Conservation (phyloP, 1,140 invertebrate species). For the silkworm (Bombyx mori) region ASM3026992v2 NC_085123.1:10829501-10830000, state of each 20-base stretch:
- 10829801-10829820: slow-evolving; percentile 27
- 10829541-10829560: slow-evolving; percentile 50
- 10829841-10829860: slow-evolving; percentile 43
- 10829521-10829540: slow-evolving; percentile 50
- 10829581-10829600: slow-evolving; percentile 39
- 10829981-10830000: no score
- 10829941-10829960: no score
- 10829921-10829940: not conserved
- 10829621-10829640: slow-evolving; percentile 44
- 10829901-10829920: not conserved
- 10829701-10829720: slow-evolving; percentile 34
- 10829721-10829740: slow-evolving; percentile 42
- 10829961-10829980: no score
- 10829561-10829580: slow-evolving; percentile 43
- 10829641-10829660: slow-evolving; percentile 19
- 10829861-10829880: slow-evolving; percentile 30
- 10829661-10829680: slow-evolving; percentile 52
- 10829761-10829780: slow-evolving; percentile 10
- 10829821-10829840: slow-evolving; percentile 36
- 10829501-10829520: slow-evolving; percentile 61
- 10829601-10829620: slow-evolving; percentile 27
- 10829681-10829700: slow-evolving; percentile 25
- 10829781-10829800: slow-evolving; percentile 24
- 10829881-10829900: slow-evolving; percentile 5
- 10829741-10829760: slow-evolving; percentile 7